These are phyloP conservation scores for Drosophila melanogaster DNA, from an alignment of 1,140 invertebrate species.

Conservation along the genomic window DNA sequence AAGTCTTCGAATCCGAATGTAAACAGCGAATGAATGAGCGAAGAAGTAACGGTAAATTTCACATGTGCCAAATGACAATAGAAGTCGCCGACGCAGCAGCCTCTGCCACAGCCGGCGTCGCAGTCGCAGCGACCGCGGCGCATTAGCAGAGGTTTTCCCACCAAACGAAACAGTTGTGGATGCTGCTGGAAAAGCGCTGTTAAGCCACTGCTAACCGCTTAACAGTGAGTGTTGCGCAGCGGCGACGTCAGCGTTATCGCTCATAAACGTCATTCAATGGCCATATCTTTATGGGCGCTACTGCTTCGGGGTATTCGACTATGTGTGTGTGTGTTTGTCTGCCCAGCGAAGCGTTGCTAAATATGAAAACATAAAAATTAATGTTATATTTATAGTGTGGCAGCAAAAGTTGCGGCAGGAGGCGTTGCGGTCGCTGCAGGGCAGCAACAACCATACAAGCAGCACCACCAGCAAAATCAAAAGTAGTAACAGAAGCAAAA, in stretches of 20 bases:
- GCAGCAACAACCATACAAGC: conserved; percentile 29
- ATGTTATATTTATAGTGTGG: conserved; percentile 83
- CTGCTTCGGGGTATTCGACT: conserved; percentile 25
- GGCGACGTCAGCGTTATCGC: conserved; percentile 58
- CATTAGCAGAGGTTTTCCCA: conserved; percentile 37
- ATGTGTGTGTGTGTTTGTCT: conserved; percentile 44
- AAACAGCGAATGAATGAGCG: conserved; percentile 81
- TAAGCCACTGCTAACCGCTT: conserved; percentile 32
- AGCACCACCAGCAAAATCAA: conserved; percentile 11
- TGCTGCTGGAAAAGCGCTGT: conserved; percentile 61
- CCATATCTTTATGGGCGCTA: conserved; percentile 57
- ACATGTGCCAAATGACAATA: conserved; percentile 81
- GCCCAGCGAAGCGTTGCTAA: conserved; percentile 76
- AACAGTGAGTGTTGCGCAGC: conserved; percentile 50
- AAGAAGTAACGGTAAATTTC: conserved; percentile 80
- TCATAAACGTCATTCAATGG: conserved; percentile 81
- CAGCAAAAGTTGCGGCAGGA: conserved; percentile 68
- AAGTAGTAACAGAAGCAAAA: conserved; percentile 15
- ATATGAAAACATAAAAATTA: conserved; percentile 82
- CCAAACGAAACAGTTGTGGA: conserved; percentile 51
- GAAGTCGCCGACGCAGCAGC: conserved; percentile 44
- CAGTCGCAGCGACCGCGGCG: conserved; percentile 21
- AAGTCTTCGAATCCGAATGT: conserved; percentile 72
- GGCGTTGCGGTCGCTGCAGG: conserved; percentile 72
- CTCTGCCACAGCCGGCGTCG: conserved; percentile 17